Evolutionary conservation across 2,888 invertebrate species (phyloP).

Genomic region (Epsilonema sp.): DNA sequence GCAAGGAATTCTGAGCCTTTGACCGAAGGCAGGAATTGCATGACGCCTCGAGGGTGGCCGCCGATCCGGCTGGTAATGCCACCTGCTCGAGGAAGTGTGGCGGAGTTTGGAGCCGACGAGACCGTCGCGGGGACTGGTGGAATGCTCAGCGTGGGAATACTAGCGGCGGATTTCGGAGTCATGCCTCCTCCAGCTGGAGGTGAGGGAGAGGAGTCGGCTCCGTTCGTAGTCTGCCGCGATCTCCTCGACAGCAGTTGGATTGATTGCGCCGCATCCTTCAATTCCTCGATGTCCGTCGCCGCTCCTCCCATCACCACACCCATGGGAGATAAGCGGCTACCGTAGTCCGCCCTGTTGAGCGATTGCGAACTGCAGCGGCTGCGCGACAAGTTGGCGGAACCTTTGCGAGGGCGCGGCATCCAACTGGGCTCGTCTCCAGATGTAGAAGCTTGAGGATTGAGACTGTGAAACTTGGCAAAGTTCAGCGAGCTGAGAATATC

Average conservation of each 20-base stretch:
- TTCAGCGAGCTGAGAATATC: neutral
- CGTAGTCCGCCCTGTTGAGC: too few species aligned
- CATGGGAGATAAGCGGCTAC: too few species aligned
- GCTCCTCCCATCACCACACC: too few species aligned
- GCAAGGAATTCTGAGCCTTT: slow-evolving; percentile 8
- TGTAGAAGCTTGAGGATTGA: too few species aligned
- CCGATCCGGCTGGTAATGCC: slow-evolving; percentile 18
- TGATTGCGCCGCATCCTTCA: slow-evolving; percentile 22
- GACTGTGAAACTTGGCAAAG: slow-evolving; percentile 1
- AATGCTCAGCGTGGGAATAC: neutral
- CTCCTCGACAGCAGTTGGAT: slow-evolving; percentile 16
- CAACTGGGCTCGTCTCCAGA: too few species aligned
- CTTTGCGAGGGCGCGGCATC: too few species aligned
- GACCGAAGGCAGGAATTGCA: slow-evolving; percentile 23
- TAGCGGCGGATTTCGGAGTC: too few species aligned
- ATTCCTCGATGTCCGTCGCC: slow-evolving; percentile 21
- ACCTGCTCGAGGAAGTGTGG: slow-evolving; percentile 1
- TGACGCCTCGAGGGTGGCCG: slow-evolving; percentile 22
- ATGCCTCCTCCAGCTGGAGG: too few species aligned
- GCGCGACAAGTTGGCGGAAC: too few species aligned
- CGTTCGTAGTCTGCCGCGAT: neutral
- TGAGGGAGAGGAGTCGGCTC: neutral
- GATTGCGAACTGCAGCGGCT: too few species aligned
- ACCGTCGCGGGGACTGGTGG: neutral
- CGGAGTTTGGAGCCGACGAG: neutral